Conservation (phyloP, 37 sponge, comb jelly and placozoan species). For the Agelas oroides region DNA sequence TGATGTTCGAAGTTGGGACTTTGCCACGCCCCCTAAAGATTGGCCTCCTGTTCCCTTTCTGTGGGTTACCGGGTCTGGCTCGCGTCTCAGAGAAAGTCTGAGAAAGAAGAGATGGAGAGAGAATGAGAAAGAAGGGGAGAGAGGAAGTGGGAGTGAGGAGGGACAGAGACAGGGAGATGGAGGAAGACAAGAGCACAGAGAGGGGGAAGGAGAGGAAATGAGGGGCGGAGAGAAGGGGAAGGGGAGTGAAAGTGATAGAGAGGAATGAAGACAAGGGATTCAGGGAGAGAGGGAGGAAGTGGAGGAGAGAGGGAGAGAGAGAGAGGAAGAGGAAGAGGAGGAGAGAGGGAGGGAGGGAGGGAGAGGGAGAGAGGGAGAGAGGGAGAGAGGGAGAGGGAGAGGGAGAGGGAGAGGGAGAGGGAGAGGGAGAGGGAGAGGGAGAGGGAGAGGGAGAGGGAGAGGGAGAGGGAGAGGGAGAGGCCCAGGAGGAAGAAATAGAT, state of each 20-base stretch:
- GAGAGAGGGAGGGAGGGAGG: too few relatives aligned
- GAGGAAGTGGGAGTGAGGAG: too few relatives aligned
- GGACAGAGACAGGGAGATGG: neutral
- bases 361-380: neutral
- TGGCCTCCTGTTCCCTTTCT: neutral
- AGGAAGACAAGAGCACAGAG: too few relatives aligned
- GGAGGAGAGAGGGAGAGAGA: too few relatives aligned
- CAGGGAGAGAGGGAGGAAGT: too few relatives aligned
- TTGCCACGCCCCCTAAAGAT: neutral
- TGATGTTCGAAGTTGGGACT: slow-evolving; percentile 17
- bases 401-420: too few relatives aligned
- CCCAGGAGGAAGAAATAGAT: neutral
- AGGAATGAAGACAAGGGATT: neutral
- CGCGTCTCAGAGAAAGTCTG: slow-evolving; percentile 47
- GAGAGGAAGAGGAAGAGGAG: neutral
- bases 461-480: too few relatives aligned
- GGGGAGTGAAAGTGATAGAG: too few relatives aligned
- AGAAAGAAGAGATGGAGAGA: neutral
- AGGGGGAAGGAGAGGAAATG: too few relatives aligned
- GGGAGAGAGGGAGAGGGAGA: too few relatives aligned
- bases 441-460: too few relatives aligned
- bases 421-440: too few relatives aligned
- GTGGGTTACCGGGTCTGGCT: slow-evolving; percentile 21
- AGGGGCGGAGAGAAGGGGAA: neutral
- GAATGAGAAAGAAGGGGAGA: neutral